These are phyloP conservation scores for Rotaria magnacalcarata DNA, from an alignment of 2,888 invertebrate species.

Conservation along the genomic window DNA sequence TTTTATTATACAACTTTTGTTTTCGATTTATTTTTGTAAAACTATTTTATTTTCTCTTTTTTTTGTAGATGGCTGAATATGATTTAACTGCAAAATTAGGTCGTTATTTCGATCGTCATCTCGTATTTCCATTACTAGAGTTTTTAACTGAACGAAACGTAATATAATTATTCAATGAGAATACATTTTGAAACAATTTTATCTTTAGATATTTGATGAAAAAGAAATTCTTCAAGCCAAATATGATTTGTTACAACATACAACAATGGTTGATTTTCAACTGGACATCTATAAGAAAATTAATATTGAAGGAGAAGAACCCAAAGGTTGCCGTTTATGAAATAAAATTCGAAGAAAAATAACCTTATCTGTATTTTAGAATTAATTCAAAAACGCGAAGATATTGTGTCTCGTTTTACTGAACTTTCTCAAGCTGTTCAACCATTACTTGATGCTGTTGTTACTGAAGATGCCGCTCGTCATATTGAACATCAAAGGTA, in stretches of 20 bases:
- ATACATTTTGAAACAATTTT: not conserved
- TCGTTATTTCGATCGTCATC: constrained; percentile 90
- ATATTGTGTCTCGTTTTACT: constrained; percentile 79
- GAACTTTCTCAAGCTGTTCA: constrained; percentile 79
- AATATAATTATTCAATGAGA: not conserved
- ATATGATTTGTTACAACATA: constrained; percentile 86
- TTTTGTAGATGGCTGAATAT: constrained; percentile 71
- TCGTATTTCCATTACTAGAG: constrained; percentile 92
- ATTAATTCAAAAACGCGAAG: constrained; percentile 71
- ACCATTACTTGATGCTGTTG: constrained; percentile 80
- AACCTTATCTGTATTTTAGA: constrained; percentile 60
- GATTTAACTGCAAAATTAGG: constrained; percentile 88
- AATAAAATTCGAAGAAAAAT: not conserved
- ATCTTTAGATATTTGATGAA: constrained; percentile 76
- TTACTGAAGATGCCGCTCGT: constrained; percentile 78
- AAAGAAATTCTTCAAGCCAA: constrained; percentile 85
- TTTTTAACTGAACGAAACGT: constrained; percentile 86
- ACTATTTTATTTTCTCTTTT: too few relatives aligned
- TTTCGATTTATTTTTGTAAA: too few relatives aligned
- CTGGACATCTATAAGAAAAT: constrained; percentile 85
- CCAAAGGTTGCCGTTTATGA: constrained; percentile 66
- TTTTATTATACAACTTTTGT: too few relatives aligned
- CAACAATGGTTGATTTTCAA: constrained; percentile 98
- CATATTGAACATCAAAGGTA: constrained; percentile 72
- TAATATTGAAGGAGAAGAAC: constrained; percentile 75